Evolutionary conservation across 2,888 invertebrate species (phyloP).

Genomic region (Tenthredo scrophulariae): DNA sequence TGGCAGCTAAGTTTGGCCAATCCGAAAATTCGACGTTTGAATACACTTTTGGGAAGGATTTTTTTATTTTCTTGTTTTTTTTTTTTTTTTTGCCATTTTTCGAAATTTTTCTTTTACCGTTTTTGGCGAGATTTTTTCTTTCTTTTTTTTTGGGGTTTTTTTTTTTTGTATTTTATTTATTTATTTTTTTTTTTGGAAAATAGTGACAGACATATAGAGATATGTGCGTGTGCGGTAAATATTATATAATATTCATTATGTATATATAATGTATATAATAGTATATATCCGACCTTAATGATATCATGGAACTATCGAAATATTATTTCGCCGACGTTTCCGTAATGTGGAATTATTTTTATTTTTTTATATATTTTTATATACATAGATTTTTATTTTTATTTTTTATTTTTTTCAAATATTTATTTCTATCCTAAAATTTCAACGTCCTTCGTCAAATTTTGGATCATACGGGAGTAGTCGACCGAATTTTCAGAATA

Average conservation of each 20-base stretch:
- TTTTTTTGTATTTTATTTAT: slow-evolving; percentile 16
- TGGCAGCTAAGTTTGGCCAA: slow-evolving; percentile 62
- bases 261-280: slow-evolving; percentile 58
- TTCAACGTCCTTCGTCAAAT: not conserved
- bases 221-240: slow-evolving; percentile 57
- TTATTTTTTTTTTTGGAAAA: slow-evolving; percentile 43
- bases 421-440: not conserved
- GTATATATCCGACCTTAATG: slow-evolving; percentile 6
- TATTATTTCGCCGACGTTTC: slow-evolving; percentile 55
- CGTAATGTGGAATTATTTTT: slow-evolving; percentile 48
- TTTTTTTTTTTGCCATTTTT: not conserved
- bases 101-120: not conserved
- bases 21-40: slow-evolving; percentile 55
- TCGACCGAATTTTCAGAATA: not conserved
- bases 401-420: not conserved
- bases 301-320: slow-evolving; percentile 51
- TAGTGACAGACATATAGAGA: slow-evolving; percentile 57
- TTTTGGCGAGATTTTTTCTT: slow-evolving; percentile 47
- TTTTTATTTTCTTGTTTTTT: not conserved
- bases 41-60: slow-evolving; percentile 42
- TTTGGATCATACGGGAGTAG: not conserved
- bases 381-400: no score
- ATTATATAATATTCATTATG: slow-evolving; percentile 42
- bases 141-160: slow-evolving; percentile 51
- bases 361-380: slow-evolving; percentile 38